Evolutionary conservation across 1,140 invertebrate species (phyloP).

Genomic region (Drosophila asahinai): DNA sequence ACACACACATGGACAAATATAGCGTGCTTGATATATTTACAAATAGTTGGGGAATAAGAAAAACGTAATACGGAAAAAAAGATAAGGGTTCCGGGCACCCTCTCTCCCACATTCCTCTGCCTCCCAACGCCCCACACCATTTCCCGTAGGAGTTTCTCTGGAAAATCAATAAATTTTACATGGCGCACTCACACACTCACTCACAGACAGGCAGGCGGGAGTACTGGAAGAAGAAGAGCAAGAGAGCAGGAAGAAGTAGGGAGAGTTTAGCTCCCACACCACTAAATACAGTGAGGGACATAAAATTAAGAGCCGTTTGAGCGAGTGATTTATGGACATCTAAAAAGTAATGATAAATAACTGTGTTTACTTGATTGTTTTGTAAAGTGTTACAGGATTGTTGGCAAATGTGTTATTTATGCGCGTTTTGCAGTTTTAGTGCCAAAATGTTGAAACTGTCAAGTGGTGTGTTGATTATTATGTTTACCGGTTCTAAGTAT

Average conservation of each 20-base stretch:
- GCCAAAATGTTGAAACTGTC: not conserved
- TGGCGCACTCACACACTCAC: constrained; percentile 35
- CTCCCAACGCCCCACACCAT: not conserved
- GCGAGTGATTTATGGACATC: constrained; percentile 3
- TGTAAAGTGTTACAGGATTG: not conserved
- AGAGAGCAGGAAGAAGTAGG: constrained; percentile 55
- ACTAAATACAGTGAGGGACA: constrained; percentile 48
- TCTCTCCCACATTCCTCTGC: not conserved
- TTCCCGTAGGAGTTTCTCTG: constrained; percentile 59
- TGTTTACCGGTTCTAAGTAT: not conserved
- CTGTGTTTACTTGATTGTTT: not conserved
- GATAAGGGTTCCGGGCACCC: constrained; percentile 29
- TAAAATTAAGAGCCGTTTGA: constrained; percentile 38
- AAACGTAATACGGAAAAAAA: constrained; percentile 11
- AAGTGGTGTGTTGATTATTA: not conserved
- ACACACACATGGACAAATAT: constrained; percentile 3
- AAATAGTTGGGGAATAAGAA: constrained; percentile 16
- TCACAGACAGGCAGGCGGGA: constrained; percentile 30
- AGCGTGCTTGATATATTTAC: constrained; percentile 23
- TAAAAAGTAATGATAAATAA: constrained; percentile 5
- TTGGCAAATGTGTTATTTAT: not conserved
- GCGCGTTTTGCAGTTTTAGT: not conserved
- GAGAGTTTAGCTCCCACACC: constrained; percentile 33
- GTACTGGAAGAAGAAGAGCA: constrained; percentile 25
- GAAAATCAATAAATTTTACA: constrained; percentile 77